Conservation (phyloP, 2,113 vertebrate species). For the Thamnophis sirtalis region DNA sequence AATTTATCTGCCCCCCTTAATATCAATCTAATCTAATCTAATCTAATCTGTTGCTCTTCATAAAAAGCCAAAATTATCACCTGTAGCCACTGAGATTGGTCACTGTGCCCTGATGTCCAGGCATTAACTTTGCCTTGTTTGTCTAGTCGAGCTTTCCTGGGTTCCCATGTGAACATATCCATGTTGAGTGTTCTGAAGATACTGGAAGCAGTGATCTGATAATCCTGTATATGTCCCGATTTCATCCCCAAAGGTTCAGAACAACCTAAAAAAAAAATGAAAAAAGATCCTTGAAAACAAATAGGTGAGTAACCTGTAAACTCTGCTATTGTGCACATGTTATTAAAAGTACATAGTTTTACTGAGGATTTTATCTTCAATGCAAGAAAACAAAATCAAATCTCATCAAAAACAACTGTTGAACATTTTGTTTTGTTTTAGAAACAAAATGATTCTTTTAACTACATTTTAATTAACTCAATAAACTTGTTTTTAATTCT, state of each 20-base stretch:
- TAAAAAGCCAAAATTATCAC: slow-evolving; percentile 63
- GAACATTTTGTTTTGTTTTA: not conserved
- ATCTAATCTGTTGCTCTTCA: not conserved
- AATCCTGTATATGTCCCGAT: slow-evolving; percentile 94
- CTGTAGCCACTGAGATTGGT: slow-evolving; percentile 98
- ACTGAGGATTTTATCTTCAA: slow-evolving; percentile 19
- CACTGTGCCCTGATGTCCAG: slow-evolving; percentile 94
- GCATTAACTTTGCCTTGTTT: slow-evolving; percentile 98
- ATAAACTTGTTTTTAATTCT: not conserved
- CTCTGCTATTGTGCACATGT: not conserved
- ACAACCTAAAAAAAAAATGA: slow-evolving; percentile 79
- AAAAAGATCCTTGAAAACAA: slow-evolving; percentile 32
- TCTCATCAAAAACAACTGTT: slow-evolving; percentile 14
- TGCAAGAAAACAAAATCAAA: slow-evolving; percentile 35
- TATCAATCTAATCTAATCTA: not conserved
- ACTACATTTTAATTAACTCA: not conserved
- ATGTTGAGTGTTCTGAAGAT: slow-evolving; percentile 96
- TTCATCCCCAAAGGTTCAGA: slow-evolving; percentile 98
- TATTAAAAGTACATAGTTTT: not conserved
- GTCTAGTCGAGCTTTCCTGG: slow-evolving; percentile 94
- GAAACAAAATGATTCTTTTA: not conserved
- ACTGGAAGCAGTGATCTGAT: slow-evolving; percentile 92
- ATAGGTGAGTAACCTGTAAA: not conserved
- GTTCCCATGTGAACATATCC: slow-evolving; percentile 99
- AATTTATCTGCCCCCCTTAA: not conserved